Evolutionary conservation across 2,797 vertebrate genomes (phyloP), one percentile per base, ranked within the genome.

Genomic region (Xyrichtys novacula): DNA sequence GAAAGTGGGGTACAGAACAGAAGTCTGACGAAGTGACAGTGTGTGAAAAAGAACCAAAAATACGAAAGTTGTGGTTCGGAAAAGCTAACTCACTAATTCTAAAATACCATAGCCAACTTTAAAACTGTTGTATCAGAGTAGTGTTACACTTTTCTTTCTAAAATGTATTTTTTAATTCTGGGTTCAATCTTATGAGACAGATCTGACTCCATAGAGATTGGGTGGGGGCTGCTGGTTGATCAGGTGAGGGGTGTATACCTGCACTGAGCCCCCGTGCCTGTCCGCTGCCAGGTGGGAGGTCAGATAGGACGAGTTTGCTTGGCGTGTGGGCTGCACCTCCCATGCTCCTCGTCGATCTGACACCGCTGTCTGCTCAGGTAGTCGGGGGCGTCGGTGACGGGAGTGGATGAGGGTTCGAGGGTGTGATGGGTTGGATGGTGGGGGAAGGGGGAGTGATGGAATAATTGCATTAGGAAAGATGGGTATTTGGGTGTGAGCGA

Each of bases 191-290:
- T 57, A 65, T 76, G 84, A 88, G 89, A 91, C 89, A 90, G 91
- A 89, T 85, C 79, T 84, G 82, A 73, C 80, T 78, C 78, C 82
- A 84, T 23, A 70, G 53, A 76, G 71, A 67, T 22, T 39, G 69
- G 67, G 65, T 44, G 47, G 69, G 80, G 79, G 73, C 43, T 71
- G 75, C 28, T 61, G 85, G 78, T 49, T 83, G 80, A 72, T 74
- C 80, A 78, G 88, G 83, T 87, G 87, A 87, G 87, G 88, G 86
- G 84, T 90, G 83, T 85, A 83, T 95, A 99, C 98, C 98, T 99
- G 98, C 71, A 99, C 98, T 89, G 97, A 99, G 95, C 97, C 97
- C 92, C 97, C 97, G 77, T 98, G 97, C 94, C 97, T 96, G 88
- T 99, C 98, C 76, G 97, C 94, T 85, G 97, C 95, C 94, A 98